Conservation (phyloP, 2,113 vertebrate genomes). For the Eublepharis macularius region DNA sequence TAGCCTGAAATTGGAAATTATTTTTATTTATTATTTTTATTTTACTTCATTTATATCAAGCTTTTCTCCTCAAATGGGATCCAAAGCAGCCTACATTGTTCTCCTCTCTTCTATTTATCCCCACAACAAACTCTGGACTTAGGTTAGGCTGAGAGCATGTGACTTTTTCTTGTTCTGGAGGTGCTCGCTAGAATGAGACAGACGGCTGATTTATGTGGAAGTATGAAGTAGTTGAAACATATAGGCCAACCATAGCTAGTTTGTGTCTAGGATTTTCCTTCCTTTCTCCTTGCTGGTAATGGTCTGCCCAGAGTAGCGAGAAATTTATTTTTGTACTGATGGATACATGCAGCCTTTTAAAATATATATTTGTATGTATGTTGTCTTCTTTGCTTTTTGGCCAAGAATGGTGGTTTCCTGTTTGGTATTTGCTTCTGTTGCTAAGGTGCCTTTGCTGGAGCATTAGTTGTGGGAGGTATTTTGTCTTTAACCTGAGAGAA, state of each 20-base stretch:
- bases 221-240: neutral
- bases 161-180: neutral
- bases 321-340: neutral
- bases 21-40: too few species aligned
- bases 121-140: too few species aligned
- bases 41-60: too few species aligned
- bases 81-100: too few species aligned
- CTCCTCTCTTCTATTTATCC: too few species aligned
- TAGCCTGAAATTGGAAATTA: too few species aligned
- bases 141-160: too few species aligned
- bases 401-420: conserved; percentile 3
- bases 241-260: too few species aligned
- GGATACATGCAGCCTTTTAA: conserved; percentile 31
- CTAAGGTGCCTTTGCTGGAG: conserved; percentile 31
- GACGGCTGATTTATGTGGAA: neutral
- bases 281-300: neutral
- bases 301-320: neutral
- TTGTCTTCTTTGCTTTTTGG: neutral
- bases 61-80: too few species aligned
- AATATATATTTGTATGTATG: neutral
- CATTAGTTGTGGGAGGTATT: too few species aligned
- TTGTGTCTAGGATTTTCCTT: too few species aligned
- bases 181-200: neutral
- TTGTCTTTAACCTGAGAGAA: too few species aligned
- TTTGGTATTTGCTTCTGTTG: conserved; percentile 29